phyloP scores from a whole-genome alignment of 2,797 vertebrate species.

The Furcifer pardalis region DNA sequence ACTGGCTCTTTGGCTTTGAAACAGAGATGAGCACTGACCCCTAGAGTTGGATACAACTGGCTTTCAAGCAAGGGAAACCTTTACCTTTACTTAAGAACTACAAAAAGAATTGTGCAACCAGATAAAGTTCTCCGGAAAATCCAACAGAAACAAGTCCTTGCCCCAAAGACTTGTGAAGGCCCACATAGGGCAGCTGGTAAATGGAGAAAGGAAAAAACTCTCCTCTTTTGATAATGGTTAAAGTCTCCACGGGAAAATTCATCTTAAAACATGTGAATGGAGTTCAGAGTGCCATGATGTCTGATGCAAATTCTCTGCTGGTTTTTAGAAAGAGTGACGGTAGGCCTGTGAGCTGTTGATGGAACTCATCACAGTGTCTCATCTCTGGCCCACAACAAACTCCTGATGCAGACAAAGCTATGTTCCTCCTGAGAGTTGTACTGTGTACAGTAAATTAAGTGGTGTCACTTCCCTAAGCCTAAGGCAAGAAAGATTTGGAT shows the following conservation, averaged over 20 bases:
- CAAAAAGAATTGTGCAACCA: not conserved
- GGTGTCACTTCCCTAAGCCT: conserved; percentile 22
- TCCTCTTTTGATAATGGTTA: not conserved
- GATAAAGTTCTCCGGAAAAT: not conserved
- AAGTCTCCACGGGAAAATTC: not conserved
- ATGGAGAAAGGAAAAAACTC: not conserved
- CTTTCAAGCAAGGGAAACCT: too few species aligned
- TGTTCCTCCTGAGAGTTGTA: not conserved
- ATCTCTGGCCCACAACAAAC: not conserved
- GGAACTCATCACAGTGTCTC: not conserved
- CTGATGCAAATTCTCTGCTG: not conserved
- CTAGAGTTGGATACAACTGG: too few species aligned
- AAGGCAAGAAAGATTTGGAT: conserved; percentile 1
- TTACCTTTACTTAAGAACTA: not conserved
- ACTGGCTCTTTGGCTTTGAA: too few species aligned
- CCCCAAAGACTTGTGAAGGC: not conserved
- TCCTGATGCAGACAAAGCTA: not conserved
- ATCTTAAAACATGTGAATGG: rapidly evolving
- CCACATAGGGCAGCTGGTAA: not conserved
- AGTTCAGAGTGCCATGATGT: not conserved
- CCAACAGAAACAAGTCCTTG: not conserved
- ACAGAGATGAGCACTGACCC: too few species aligned
- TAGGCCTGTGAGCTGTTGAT: not conserved
- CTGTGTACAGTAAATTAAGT: not conserved
- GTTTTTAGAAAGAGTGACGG: not conserved